Conservation (phyloP, 1,140 invertebrate species). For the Musca domestica region DNA sequence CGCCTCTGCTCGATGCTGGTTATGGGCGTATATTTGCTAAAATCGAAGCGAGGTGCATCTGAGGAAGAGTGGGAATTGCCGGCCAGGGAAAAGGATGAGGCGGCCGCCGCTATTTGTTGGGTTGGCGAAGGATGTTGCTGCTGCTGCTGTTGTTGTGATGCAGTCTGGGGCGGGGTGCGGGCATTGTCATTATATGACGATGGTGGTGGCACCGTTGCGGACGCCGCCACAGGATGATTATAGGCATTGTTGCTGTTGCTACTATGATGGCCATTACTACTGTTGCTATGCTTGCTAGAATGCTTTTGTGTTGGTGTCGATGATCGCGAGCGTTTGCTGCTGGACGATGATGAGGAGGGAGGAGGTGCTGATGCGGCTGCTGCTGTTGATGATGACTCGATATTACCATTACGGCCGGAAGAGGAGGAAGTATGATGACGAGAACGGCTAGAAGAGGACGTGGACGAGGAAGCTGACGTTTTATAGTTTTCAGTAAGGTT, state of each 20-base stretch:
- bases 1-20: conserved; percentile 70
- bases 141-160: conserved; percentile 17
- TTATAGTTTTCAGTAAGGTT: conserved; percentile 1
- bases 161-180: conserved; percentile 19
- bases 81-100: conserved; percentile 38
- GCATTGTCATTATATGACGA: conserved; percentile 16
- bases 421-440: conserved; percentile 7
- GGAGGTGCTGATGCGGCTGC: no score
- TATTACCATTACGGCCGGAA: background rate
- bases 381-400: conserved; percentile 1
- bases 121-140: conserved; percentile 45
- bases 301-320: conserved; percentile 20
- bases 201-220: conserved; percentile 29
- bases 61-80: conserved; percentile 29
- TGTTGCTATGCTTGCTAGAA: conserved; percentile 29
- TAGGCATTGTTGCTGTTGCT: conserved; percentile 28
- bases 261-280: conserved; percentile 25
- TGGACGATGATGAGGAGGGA: background rate
- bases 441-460: conserved; percentile 6
- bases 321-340: background rate
- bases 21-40: conserved; percentile 79
- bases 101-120: conserved; percentile 45
- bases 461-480: background rate
- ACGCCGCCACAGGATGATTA: conserved; percentile 1
- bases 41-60: conserved; percentile 43